A percentile compares a stretch with the other conserved stretches of the same genome.
Conservation (phyloP, 2,888 invertebrate genomes). For the Nysson spinosus region DNA sequence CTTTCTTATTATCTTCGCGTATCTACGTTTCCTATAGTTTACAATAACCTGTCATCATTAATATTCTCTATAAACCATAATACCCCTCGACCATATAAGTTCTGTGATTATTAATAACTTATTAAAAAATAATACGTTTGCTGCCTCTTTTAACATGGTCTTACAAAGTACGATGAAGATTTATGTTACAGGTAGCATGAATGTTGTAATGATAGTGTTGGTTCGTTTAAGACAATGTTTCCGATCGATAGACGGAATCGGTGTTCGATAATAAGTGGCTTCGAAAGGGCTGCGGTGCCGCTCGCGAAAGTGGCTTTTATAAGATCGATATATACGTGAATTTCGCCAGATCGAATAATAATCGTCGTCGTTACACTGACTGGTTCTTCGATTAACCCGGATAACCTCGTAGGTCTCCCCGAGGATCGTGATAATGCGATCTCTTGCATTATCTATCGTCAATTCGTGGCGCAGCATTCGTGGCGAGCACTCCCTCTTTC, state of each 20-base stretch:
- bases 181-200: conserved; percentile 2
- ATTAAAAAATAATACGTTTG: too few species aligned
- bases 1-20: conserved; percentile 26
- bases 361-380: conserved; percentile 51
- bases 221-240: conserved; percentile 6
- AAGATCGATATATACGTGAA: conserved; percentile 46
- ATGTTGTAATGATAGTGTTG: conserved; percentile 16
- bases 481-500: conserved; percentile 49
- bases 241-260: conserved; percentile 24
- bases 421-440: conserved; percentile 66
- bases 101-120: too few species aligned
- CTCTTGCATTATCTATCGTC: conserved; percentile 64
- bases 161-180: not conserved
- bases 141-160: not conserved
- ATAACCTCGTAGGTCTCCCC: conserved; percentile 57
- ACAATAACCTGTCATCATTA: too few species aligned
- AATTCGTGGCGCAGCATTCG: conserved; percentile 53
- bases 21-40: not conserved
- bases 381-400: conserved; percentile 66
- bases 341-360: conserved; percentile 55
- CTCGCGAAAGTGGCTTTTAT: conserved; percentile 31
- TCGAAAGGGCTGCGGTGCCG: conserved; percentile 30
- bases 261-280: conserved; percentile 34
- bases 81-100: too few species aligned
- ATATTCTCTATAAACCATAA: too few species aligned